Conservation (phyloP, 2,888 invertebrate genomes). For the Lypha dubia region DNA sequence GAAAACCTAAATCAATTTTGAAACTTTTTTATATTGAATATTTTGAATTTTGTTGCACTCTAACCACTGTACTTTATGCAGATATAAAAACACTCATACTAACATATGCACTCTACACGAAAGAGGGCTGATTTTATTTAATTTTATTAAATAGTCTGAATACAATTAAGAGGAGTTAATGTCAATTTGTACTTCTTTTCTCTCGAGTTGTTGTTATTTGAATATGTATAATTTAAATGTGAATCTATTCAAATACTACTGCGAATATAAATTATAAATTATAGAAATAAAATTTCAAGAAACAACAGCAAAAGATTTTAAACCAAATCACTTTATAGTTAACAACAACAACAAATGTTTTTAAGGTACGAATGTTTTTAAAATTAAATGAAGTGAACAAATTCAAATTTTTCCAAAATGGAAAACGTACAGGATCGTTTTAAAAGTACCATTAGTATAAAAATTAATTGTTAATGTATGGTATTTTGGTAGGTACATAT, state of each 20-base stretch:
- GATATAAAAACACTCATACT: not conserved
- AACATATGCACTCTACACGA: not conserved
- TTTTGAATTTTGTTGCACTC: not conserved
- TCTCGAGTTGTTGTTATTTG: constrained; percentile 38
- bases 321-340: constrained; percentile 42
- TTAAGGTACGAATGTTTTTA: constrained; percentile 58
- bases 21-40: too few relatives aligned
- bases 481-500: too few relatives aligned
- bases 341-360: constrained; percentile 17
- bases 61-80: constrained; percentile 42
- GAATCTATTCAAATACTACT: constrained; percentile 34
- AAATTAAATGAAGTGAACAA: constrained; percentile 82
- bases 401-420: constrained; percentile 80
- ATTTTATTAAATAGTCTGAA: constrained; percentile 49
- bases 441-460: constrained; percentile 58
- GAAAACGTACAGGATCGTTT: constrained; percentile 72
- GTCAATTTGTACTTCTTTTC: constrained; percentile 58
- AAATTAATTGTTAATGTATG: constrained; percentile 41
- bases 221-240: constrained; percentile 64
- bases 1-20: too few relatives aligned
- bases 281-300: constrained; percentile 12
- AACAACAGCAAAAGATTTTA: constrained; percentile 22
- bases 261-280: constrained; percentile 68
- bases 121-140: constrained; percentile 36
- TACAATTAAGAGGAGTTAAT: constrained; percentile 68